Conservation (phyloP, 1,140 invertebrate genomes). For the Drosophila tsacasi region DNA sequence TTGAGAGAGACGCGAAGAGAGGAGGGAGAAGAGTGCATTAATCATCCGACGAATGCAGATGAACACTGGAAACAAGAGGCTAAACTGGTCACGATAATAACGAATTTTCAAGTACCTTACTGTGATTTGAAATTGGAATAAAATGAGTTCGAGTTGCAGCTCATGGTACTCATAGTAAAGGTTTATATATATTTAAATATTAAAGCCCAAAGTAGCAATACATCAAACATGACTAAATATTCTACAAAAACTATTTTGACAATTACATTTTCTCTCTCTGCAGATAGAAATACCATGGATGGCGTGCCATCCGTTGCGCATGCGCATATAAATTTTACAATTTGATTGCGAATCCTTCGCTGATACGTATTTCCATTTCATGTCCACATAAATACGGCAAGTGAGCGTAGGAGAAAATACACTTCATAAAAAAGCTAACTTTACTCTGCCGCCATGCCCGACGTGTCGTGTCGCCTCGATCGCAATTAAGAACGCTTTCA, state of each 20-base stretch:
- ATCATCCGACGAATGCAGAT: slow-evolving; percentile 30
- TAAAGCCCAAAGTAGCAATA: not conserved
- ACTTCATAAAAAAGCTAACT: slow-evolving; percentile 28
- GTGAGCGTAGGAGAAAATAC: slow-evolving; percentile 38
- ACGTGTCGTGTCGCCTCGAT: slow-evolving; percentile 41
- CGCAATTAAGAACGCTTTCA: slow-evolving; percentile 82
- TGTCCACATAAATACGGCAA: slow-evolving; percentile 50
- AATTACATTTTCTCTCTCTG: not conserved
- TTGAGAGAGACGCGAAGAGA: slow-evolving; percentile 12
- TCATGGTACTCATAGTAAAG: not conserved
- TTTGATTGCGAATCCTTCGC: slow-evolving; percentile 60
- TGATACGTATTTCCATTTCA: slow-evolving; percentile 44
- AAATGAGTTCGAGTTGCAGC: not conserved
- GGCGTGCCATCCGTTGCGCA: slow-evolving; percentile 58
- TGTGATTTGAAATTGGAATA: not conserved
- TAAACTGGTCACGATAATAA: not conserved
- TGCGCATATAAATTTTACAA: slow-evolving; percentile 67
- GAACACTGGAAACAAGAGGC: slow-evolving; percentile 1
- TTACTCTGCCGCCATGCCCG: slow-evolving; percentile 42
- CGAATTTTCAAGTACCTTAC: not conserved
- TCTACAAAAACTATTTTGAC: not conserved
- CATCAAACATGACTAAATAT: not conserved
- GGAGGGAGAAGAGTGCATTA: slow-evolving; percentile 15
- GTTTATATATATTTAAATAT: not conserved
- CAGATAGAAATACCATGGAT: slow-evolving; percentile 33